Base-by-base conservation (phyloP, 2,797 vertebrate genomes). In the Petrocephalus sullivani region DNA sequence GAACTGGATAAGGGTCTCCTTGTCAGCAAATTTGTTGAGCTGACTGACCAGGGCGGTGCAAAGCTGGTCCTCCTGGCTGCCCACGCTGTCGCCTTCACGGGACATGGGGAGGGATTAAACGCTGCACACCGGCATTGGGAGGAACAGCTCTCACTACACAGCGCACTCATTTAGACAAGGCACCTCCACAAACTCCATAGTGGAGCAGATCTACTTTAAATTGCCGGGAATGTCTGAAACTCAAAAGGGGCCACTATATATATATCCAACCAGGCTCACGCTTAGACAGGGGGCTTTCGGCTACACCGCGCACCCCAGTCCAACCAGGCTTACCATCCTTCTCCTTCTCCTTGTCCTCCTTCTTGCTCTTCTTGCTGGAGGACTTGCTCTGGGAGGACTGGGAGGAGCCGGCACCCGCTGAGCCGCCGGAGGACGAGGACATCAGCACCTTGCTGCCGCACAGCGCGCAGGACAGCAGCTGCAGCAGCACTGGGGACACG, bases 321-420 rank as follows among this genome's bases (percentile, higher is more conserved):
- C 14, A 4, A 37, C 12, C 3, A 4, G 1, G 12, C 95, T 95
- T 91, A 98, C 98, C 97, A n/a, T 99, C 98, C 93, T 98, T 96
- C 82, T 99, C 98, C 90, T 99, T 99, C 87, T 99, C 98, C 90
- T 98, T 98, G 89, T 99, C 98, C 91, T 99, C 98, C 90, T 99
- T 99, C 94, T 99, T 99, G 96, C 98, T 99, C 94, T 99, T 99
- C 93, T 99, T 99, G 87, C 96, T 97, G 58, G 98, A 99, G 0
- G 98, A 98, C 92, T 98, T 99, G 93, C 97, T 96, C 94, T 98
- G 98, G 1, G 97, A 92, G 0, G 97, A 91, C 91, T 98, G 98
- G 87, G 97, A 97, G 0, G 96, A 92, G 89, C 96, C 94, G 0
- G 97, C 90, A 92, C 95, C 91, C 87, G 93, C 90, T 0, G 97